Evolutionary conservation across 1,140 invertebrate species (phyloP).

Genomic region (Eupristina koningsbergeri): DNA sequence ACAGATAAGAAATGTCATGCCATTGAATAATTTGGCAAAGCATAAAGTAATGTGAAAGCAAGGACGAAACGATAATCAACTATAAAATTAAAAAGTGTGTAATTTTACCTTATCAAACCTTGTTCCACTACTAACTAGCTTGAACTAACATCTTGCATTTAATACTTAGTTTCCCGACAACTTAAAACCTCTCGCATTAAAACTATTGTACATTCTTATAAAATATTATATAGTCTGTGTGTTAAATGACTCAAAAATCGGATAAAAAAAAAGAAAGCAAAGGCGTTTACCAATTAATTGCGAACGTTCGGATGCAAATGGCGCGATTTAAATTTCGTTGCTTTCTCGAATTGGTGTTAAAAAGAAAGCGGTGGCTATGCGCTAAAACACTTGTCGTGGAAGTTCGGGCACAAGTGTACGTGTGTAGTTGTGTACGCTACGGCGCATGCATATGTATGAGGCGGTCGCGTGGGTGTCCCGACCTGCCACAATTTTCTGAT

Average conservation of each 20-base stretch:
- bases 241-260: too few relatives aligned
- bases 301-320: too few relatives aligned
- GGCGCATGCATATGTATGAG: slow-evolving; percentile 26
- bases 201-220: too few relatives aligned
- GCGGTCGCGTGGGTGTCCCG: slow-evolving; percentile 42
- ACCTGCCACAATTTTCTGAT: slow-evolving; percentile 51
- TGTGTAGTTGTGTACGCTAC: neutral
- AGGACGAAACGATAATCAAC: neutral
- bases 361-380: neutral
- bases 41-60: neutral
- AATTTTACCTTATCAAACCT: too few relatives aligned
- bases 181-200: too few relatives aligned
- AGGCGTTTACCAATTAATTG: too few relatives aligned
- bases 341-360: neutral
- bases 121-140: too few relatives aligned
- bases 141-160: too few relatives aligned
- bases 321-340: neutral
- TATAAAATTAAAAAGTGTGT: neutral
- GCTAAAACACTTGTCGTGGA: slow-evolving; percentile 17
- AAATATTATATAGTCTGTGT: too few relatives aligned
- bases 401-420: neutral
- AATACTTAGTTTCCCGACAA: too few relatives aligned
- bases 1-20: neutral
- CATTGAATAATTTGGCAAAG: neutral
- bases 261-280: neutral